Evolutionary conservation across 2,113 vertebrate genomes (phyloP), one percentile per base, ranked within the genome.

Genomic region (Uria aalge): DNA sequence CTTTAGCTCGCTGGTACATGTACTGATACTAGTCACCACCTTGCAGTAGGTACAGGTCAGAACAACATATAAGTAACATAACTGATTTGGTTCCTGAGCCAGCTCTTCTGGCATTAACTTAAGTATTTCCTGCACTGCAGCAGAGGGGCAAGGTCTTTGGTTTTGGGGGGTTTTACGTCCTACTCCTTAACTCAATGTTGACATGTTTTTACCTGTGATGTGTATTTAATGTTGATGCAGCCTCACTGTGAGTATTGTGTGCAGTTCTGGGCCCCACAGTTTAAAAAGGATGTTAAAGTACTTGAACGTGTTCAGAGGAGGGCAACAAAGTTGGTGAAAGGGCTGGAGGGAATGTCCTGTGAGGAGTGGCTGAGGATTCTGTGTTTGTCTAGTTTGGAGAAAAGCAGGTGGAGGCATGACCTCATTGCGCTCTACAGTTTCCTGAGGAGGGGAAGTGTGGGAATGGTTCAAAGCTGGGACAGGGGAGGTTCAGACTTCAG

Each of bases 381-480:
- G 6, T 5, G 8, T 2, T 74, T 55, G 15, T 48, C 30, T 43
- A 4, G 15, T 74, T 68, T 59, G 53, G 36, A 53, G n/a, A 72
- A 29, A 67, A 85, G 20, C 20, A 68, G 15, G 5, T 6, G 48
- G 34, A 53, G n/a, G 13, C 4, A 8, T 0, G 3, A 53, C 15
- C 27, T 20, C 8, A 26, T 55, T 55, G 38, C 8, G 59, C 32
- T 74, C 15, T 57, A 11, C 48, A 85, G 11, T 20, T 82, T 82
- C 15, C 27, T 36, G 40, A 50, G 32, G 27, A 53, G n/a, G 2
- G 1, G 6, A 48, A 68, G 3, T 5, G 1, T 41, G 6, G n/a
- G 18, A 71, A 67, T 8, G 2, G 15, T 19, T 45, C 23, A 57
- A 43, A 59, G 43, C 2, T 30, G 9, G 6, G 5, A 5, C 15